Evolutionary conservation across 2,113 vertebrate genomes (phyloP), one percentile per base, ranked within the genome.

Genomic region (Bungarus multicinctus): DNA sequence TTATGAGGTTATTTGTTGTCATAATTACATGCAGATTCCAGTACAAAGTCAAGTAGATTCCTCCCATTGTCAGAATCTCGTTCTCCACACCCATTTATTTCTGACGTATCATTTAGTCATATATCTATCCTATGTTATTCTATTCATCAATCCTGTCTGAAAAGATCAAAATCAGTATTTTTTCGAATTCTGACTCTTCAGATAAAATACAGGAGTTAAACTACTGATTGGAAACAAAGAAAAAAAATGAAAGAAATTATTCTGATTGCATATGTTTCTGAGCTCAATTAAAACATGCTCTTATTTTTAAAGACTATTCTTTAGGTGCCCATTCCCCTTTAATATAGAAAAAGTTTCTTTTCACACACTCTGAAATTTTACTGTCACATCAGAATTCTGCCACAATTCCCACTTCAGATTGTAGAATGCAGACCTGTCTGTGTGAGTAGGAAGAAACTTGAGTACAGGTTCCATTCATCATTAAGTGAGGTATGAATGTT

Each of bases 21-120:
- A 4, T 95, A 94, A 94, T 95, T 94, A 92, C 95, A 89, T 95
- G 92, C 95, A 94, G 95, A 90, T 93, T 95, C 94, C 92, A 95
- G 93, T 93, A 89, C 69, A 57, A 94, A 95, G 94, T 95, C 95
- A 50, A 93, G 54, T 74, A 86, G 94, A 94, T 95, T 93, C 88
- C 91, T 97, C 94, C 95, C 0, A 55, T 92, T 96, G 93, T 95
- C 96, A 95, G 92, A 91, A 53, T 95, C 97, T 95, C 96, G 94
- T 10, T 95, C 95, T 9, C 1, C 93, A 94, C 4, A 2, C 93
- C 89, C 94, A 94, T 93, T 95, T 95, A 93, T 95, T 94, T 93
- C 94, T 95, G 0, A 3, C 85, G 89, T 96, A 90, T 96, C 94
- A 81, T 92, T 96, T 96, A 95, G 91, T 94, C 91, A 89, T 91